Conservation (phyloP, 2,797 vertebrate species). For the Pangasius larnaudii region DNA sequence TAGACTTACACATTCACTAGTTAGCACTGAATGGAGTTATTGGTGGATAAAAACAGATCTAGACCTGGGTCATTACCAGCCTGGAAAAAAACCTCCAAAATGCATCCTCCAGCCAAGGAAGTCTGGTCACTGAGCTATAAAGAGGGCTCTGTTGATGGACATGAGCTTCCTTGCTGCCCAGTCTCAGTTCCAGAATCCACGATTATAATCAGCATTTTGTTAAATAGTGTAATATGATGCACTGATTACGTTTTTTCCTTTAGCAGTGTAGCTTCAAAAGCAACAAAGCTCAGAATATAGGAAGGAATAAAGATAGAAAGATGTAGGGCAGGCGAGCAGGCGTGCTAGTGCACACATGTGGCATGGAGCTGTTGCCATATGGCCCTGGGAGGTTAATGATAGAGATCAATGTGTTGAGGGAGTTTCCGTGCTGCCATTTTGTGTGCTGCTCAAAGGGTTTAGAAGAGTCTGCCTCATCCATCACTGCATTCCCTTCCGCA, state of each 20-base stretch:
- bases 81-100: neutral
- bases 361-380: slow-evolving; percentile 65
- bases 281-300: neutral
- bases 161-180: neutral
- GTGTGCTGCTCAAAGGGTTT: slow-evolving; percentile 54
- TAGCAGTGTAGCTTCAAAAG: neutral
- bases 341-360: slow-evolving; percentile 47
- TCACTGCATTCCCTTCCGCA: slow-evolving; percentile 68
- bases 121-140: neutral
- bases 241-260: neutral
- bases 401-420: slow-evolving; percentile 65
- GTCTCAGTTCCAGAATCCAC: neutral
- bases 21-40: neutral
- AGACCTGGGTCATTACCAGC: neutral
- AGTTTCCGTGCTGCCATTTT: slow-evolving; percentile 67
- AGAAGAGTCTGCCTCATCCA: slow-evolving; percentile 63
- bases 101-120: neutral
- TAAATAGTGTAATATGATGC: neutral
- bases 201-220: neutral
- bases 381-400: slow-evolving; percentile 59
- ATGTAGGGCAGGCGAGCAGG: slow-evolving; percentile 30
- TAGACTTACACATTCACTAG: neutral
- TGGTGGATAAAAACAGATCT: neutral
- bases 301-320: slow-evolving; percentile 16
- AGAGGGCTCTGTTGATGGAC: neutral